Conservation (phyloP, 2,888 invertebrate species). For the Plebejus melissa region DNA sequence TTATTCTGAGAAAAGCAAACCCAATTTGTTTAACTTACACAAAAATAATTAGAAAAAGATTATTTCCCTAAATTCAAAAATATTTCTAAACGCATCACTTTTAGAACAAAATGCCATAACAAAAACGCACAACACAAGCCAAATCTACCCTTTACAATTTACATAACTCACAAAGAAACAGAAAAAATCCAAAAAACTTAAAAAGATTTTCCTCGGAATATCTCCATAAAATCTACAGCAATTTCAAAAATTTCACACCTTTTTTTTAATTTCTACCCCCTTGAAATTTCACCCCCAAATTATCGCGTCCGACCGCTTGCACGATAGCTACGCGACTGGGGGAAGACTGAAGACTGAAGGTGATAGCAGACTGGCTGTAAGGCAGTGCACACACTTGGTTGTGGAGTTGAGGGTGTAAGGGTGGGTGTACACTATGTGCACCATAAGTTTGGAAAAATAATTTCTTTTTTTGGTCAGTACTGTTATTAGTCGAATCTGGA, state of each 20-base stretch:
- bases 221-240: background rate
- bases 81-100: background rate
- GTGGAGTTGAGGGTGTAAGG: background rate
- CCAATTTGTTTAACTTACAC: too few species aligned
- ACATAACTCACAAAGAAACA: background rate
- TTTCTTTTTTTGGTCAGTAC: too few species aligned
- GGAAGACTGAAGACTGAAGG: background rate
- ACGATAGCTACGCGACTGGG: conserved; percentile 6
- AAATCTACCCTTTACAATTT: background rate
- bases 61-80: background rate
- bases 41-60: too few species aligned
- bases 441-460: too few species aligned
- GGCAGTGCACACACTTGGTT: background rate
- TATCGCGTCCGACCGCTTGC: conserved; percentile 5
- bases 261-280: background rate
- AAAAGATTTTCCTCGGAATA: background rate
- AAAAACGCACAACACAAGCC: background rate
- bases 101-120: background rate
- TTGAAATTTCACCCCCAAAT: background rate
- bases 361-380: background rate
- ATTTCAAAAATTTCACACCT: background rate
- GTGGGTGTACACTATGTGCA: background rate
- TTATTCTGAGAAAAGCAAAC: too few species aligned
- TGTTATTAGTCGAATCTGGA: too few species aligned
- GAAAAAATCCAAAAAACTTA: background rate